phyloP scores from a whole-genome alignment of 2,113 vertebrate species.

The Sceloporus undulatus region DNA sequence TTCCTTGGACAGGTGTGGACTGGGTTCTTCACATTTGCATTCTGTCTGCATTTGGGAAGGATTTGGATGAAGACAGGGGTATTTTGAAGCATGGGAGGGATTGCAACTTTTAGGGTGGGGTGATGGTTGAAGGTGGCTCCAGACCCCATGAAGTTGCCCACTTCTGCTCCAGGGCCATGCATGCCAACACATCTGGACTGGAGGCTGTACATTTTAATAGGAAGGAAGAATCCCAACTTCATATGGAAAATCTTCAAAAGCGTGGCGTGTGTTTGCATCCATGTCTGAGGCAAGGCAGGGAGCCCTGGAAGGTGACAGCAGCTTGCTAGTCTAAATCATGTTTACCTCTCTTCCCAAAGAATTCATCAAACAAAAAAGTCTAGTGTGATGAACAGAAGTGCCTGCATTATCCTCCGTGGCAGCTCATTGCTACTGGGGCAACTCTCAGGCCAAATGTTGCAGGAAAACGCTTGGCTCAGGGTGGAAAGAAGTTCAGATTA shows the following conservation, averaged over 20 bases:
- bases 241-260: slow-evolving; percentile 50
- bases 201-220: too few relatives aligned
- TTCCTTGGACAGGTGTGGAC: too few relatives aligned
- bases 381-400: background rate
- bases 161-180: too few relatives aligned
- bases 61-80: too few relatives aligned
- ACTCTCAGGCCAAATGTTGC: slow-evolving; percentile 74
- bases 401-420: slow-evolving; percentile 32
- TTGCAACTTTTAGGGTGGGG: too few relatives aligned
- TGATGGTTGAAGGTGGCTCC: too few relatives aligned
- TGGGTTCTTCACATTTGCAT: too few relatives aligned
- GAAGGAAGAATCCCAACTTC: background rate
- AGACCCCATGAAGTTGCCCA: too few relatives aligned
- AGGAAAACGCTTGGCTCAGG: slow-evolving; percentile 75
- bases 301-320: slow-evolving; percentile 43
- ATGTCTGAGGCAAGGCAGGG: slow-evolving; percentile 7
- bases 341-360: slow-evolving; percentile 51
- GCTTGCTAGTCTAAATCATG: slow-evolving; percentile 64
- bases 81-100: too few relatives aligned
- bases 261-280: background rate
- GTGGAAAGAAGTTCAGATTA: slow-evolving; percentile 67
- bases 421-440: slow-evolving; percentile 60
- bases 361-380: slow-evolving; percentile 43
- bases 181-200: background rate
- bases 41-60: too few relatives aligned